Base-by-base conservation (phyloP, 2,888 invertebrate genomes). In the Rosalia funebris region DNA sequence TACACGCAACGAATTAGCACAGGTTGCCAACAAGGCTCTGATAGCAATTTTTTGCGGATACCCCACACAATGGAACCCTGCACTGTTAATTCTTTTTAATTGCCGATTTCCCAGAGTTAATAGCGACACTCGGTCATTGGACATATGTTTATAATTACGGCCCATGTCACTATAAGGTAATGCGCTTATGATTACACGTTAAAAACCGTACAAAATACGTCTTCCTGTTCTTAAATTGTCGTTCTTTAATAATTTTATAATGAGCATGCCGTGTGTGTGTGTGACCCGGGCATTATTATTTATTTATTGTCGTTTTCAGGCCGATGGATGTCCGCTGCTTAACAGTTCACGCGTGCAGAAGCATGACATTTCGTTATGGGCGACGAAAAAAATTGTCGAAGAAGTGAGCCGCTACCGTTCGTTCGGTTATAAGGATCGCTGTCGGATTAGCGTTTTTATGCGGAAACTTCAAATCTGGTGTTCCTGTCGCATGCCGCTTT, bases 201-300 rank as follows among this genome's bases (percentile, higher is more conserved):
- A 81, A 81, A 81, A 81, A 81, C 78, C 79, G 77, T 79, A 81
- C 79, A 79, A 81, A 79, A 79, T 77, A 78, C 77, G 75, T 79
- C 79, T 81, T 81, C 80, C 81, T 80, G 81, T 79, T 79, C 76
- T 77, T 76, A 76, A 79, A 80, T 80, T 79, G 80, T 81, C 81
- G 80, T 81, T 80, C 80, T 79, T 79, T 78, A 77, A 79, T 79
- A 79, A 80, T 79, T 79, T 80, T 71, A 64, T 65, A 65, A 65
- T 65, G 65, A 65, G 57, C 58, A 10, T 62, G 60, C 46, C 62
- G 65, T 65, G 60, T 61, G 64, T 64, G 55, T 15, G 45, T n/a
- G 56, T 53, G 53, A 25, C 53, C 53, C 32, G 53, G 31, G 42
- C 15, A 16, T 41, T 53, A 17, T 31, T 53, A 53, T 53, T 53